phyloP scores from a whole-genome alignment of 2,797 vertebrate genomes.

The Sebastes alutus region DNA sequence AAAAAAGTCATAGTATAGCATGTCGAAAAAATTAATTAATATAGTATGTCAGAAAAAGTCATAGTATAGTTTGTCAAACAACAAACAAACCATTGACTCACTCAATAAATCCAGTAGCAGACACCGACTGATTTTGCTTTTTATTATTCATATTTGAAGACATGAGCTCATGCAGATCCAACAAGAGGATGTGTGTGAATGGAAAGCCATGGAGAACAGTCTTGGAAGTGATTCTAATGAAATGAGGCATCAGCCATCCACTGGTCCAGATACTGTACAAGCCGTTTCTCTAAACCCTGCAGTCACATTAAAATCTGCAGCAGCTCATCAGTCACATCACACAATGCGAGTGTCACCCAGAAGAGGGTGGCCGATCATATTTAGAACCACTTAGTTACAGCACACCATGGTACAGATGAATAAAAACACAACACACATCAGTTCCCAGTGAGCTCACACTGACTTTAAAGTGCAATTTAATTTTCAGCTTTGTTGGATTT shows the following conservation, averaged over 20 bases:
- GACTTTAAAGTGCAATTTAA: constrained; percentile 72
- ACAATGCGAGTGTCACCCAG: background rate
- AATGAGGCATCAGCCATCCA: constrained; percentile 12
- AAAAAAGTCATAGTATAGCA: too few species aligned
- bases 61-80: background rate
- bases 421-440: constrained; percentile 14
- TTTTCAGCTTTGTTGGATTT: constrained; percentile 66
- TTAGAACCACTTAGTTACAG: constrained; percentile 11
- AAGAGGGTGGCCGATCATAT: background rate
- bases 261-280: constrained; percentile 13
- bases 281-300: background rate
- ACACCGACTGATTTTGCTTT: constrained; percentile 40
- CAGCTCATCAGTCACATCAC: constrained; percentile 8
- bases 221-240: constrained; percentile 34
- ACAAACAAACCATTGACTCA: background rate
- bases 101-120: background rate
- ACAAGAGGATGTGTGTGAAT: constrained; percentile 56
- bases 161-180: constrained; percentile 73
- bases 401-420: background rate
- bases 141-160: constrained; percentile 76
- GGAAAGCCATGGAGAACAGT: constrained; percentile 45
- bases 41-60: background rate
- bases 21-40: rapidly evolving
- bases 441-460: constrained; percentile 30
- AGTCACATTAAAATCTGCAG: background rate